A percentile compares a stretch with the other conserved stretches of the same genome.
Conservation (phyloP, 2,113 vertebrate genomes). For the Terrapene triunguis region DNA sequence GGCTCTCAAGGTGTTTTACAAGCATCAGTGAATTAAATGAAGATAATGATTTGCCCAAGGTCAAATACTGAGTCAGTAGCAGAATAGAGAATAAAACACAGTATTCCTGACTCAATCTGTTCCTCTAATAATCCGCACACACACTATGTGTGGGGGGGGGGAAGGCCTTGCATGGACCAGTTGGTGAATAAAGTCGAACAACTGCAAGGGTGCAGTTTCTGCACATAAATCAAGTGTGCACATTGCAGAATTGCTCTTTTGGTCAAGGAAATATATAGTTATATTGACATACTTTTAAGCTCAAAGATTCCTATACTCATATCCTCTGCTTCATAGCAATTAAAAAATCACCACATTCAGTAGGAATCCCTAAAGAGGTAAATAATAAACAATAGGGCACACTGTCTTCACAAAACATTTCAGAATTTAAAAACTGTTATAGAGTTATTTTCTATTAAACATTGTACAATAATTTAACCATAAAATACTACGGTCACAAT, state of each 20-base stretch:
- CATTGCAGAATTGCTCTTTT: background rate
- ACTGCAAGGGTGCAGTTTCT: background rate
- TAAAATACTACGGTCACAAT: background rate
- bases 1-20: background rate
- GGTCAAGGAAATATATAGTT: background rate
- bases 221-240: background rate
- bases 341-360: rapidly evolving
- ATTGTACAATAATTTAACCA: background rate
- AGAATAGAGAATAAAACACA: background rate
- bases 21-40: background rate
- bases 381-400: background rate
- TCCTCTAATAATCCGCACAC: background rate
- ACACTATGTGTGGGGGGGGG: no score
- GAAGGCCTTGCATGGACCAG: no score
- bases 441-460: background rate
- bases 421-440: background rate
- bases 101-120: background rate
- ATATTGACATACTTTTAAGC: background rate
- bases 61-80: background rate
- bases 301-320: background rate
- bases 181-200: background rate
- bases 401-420: background rate
- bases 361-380: background rate
- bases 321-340: background rate
- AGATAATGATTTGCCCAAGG: background rate